Evolutionary conservation across 2,113 vertebrate species (phyloP).

Genomic region (Brachyistius frenatus): DNA sequence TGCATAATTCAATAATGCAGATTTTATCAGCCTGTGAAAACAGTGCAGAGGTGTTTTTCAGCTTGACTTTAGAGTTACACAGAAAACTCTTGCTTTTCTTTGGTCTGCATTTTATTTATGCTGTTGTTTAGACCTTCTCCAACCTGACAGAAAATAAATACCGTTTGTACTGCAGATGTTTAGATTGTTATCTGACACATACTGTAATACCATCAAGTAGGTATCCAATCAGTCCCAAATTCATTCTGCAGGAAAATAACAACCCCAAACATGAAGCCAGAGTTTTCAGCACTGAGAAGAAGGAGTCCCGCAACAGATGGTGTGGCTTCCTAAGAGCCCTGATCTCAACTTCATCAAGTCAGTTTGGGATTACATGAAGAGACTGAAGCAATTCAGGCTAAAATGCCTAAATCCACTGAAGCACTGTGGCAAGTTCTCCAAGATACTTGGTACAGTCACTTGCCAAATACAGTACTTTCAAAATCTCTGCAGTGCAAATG

Average conservation of each 20-base stretch:
- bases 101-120: constrained; percentile 49
- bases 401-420: neutral
- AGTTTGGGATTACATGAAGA: too few species aligned
- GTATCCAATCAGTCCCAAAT: neutral
- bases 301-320: too few species aligned
- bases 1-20: constrained; percentile 23
- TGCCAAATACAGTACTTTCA: too few species aligned
- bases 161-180: neutral
- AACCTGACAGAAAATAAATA: neutral
- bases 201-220: neutral
- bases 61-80: constrained; percentile 6
- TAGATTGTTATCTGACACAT: neutral
- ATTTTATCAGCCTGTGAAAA: constrained; percentile 32
- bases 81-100: neutral
- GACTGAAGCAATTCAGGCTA: too few species aligned
- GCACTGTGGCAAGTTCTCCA: neutral
- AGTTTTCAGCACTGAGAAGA: too few species aligned
- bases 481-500: too few species aligned
- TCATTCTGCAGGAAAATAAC: neutral
- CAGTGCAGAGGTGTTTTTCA: constrained; percentile 18
- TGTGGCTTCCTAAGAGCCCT: too few species aligned
- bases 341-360: too few species aligned
- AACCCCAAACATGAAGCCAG: neutral
- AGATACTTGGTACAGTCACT: too few species aligned
- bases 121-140: neutral